Conservation (phyloP, 2,113 vertebrate genomes). For the Corythornis cristatus region DNA sequence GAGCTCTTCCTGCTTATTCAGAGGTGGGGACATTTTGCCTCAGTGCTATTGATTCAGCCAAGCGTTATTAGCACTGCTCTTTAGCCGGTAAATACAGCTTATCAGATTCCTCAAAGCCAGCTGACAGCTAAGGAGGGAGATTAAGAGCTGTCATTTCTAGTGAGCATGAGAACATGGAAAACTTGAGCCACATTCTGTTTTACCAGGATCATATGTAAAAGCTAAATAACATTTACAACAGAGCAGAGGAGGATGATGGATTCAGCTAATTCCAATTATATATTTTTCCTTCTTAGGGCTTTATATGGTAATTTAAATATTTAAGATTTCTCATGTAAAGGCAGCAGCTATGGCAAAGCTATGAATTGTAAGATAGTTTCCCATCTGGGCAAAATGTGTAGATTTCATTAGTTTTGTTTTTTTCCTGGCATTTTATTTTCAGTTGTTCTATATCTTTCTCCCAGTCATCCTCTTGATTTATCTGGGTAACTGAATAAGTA, state of each 20-base stretch:
- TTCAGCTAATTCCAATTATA: background rate
- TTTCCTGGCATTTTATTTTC: background rate
- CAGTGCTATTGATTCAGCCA: background rate
- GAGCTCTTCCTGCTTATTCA: background rate
- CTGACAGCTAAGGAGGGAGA: background rate
- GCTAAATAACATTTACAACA: background rate
- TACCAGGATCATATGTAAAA: background rate
- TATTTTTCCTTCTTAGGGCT: background rate
- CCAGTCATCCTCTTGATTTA: background rate
- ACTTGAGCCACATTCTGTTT: background rate
- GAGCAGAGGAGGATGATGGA: background rate
- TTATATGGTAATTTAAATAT: background rate
- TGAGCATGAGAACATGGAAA: background rate
- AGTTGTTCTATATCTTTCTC: slow-evolving; percentile 12
- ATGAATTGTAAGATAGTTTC: background rate
- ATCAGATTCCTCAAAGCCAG: background rate
- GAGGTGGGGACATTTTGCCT: background rate
- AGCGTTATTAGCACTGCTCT: background rate
- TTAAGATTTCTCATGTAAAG: background rate
- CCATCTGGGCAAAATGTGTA: background rate
- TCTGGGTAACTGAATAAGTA: background rate
- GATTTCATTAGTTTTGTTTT: slow-evolving; percentile 2
- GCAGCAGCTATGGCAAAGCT: background rate
- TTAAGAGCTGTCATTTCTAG: background rate
- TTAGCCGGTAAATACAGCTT: background rate